These are phyloP conservation scores for Sternarchorhynchus goeldii DNA, from an alignment of 2,797 vertebrate genomes.

Conservation along the genomic window DNA sequence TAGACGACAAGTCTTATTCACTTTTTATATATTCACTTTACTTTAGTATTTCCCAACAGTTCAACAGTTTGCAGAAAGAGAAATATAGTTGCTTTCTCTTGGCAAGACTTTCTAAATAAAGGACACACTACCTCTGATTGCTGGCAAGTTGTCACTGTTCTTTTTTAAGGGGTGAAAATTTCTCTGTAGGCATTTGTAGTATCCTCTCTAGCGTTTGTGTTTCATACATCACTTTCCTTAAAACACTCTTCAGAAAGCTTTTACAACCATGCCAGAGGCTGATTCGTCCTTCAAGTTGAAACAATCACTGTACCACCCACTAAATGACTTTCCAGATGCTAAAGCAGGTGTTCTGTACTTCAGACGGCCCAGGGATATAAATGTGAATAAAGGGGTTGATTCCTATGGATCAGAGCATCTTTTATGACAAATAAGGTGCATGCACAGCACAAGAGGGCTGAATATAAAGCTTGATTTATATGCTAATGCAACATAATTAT, in stretches of 20 bases:
- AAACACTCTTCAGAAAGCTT: slow-evolving; percentile 41
- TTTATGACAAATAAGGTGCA: slow-evolving; percentile 64
- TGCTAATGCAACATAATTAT: slow-evolving; percentile 76
- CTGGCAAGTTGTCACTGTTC: slow-evolving; percentile 13
- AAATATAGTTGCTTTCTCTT: slow-evolving; percentile 6
- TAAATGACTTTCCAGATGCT: slow-evolving; percentile 55
- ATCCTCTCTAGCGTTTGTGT: neutral
- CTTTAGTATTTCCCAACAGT: neutral
- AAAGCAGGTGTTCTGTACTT: slow-evolving; percentile 56
- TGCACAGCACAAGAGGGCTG: slow-evolving; percentile 57
- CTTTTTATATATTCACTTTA: neutral
- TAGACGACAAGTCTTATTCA: neutral
- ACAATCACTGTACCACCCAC: slow-evolving; percentile 57
- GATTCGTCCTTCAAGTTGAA: slow-evolving; percentile 42
- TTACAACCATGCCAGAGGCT: slow-evolving; percentile 37
- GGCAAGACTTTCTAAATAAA: slow-evolving; percentile 11
- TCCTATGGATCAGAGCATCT: slow-evolving; percentile 70
- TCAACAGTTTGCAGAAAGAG: neutral
- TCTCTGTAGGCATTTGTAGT: neutral
- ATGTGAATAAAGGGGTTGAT: slow-evolving; percentile 70
- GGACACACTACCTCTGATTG: neutral
- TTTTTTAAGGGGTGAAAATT: neutral
- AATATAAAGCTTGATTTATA: slow-evolving; percentile 76
- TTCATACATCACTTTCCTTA: slow-evolving; percentile 6
- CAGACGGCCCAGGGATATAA: slow-evolving; percentile 64